Base-by-base conservation (phyloP, 2,888 invertebrate genomes). In the Frankliniella fusca region DNA sequence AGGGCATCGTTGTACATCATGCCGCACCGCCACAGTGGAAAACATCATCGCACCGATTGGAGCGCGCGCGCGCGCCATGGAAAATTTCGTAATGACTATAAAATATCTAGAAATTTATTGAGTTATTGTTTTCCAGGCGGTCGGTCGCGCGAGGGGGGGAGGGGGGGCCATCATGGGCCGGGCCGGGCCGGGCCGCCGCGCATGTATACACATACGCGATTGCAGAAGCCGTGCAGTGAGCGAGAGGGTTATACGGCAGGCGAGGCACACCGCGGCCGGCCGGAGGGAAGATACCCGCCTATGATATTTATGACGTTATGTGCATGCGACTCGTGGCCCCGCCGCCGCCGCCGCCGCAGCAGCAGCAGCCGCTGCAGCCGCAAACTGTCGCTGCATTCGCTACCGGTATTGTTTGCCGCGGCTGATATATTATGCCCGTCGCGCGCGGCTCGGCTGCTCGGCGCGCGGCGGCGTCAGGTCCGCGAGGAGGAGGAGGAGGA, bases 271-370 rank as follows among this genome's bases (percentile, higher is more conserved):
- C 50, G 12, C 50, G 12, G 50, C 50, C 54, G 54, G 15, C 2
- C n/a, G n/a, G 23, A 27, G 70, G 23, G 70, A 27, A 27, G 23
- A 76, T 76, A 27, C 27, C 38, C 38, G 38, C 38, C 27, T 76
- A 76, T 76, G 70, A 76, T 76, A 76, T 76, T 76, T 76, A 76
- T 76, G 70, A 76, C 70, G 70, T 76, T 76, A 23, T 76, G 70
- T 76, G 38, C 38, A 38, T 38, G 38, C 38, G 38, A 2, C 38
- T 38, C 61, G 61, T 11, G 15, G 18, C 7, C 38, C 38, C 38
- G 38, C 38, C 70, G 23, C 54, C 54, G 23, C 23, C 27, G 10
- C 12, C 11, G 70, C 70, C 11, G 27, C 23, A 0, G 8, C 11
- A 8, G 20, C n/a, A 5, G 70, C 70, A 20, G 23, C n/a, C 23